These are phyloP conservation scores for Pteruthius melanotis DNA, from an alignment of 2,113 vertebrate genomes.

Conservation along the genomic window DNA sequence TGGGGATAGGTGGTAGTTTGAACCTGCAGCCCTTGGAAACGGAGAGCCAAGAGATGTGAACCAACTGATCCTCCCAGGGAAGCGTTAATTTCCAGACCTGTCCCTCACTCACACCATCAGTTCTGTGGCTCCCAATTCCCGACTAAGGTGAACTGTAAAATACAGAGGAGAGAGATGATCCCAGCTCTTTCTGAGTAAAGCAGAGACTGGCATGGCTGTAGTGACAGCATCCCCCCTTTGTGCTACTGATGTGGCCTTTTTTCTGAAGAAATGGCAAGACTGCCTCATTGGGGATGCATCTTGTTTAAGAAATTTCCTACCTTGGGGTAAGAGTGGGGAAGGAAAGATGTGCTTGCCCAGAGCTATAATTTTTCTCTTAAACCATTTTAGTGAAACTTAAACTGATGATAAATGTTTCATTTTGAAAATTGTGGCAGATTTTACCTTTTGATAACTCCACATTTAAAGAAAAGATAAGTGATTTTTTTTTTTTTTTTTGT, in stretches of 20 bases:
- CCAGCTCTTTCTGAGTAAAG: neutral
- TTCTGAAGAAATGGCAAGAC: neutral
- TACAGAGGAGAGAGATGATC: neutral
- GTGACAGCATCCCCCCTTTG: neutral
- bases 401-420: neutral
- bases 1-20: neutral
- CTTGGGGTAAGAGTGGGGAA: neutral
- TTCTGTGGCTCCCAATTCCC: neutral
- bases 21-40: neutral
- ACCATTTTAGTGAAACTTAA: neutral
- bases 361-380: neutral
- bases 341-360: neutral
- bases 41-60: neutral
- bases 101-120: neutral
- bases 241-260: neutral
- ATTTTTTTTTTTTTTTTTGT: neutral
- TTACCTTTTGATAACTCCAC: neutral
- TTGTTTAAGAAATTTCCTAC: neutral
- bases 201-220: accelerated
- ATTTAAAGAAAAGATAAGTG: neutral
- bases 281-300: neutral
- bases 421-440: neutral
- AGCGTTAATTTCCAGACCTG: neutral
- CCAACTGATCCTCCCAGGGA: neutral
- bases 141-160: neutral